Evolutionary conservation across 2,113 vertebrate species (phyloP).

Genomic region (Sturnira hondurensis): DNA sequence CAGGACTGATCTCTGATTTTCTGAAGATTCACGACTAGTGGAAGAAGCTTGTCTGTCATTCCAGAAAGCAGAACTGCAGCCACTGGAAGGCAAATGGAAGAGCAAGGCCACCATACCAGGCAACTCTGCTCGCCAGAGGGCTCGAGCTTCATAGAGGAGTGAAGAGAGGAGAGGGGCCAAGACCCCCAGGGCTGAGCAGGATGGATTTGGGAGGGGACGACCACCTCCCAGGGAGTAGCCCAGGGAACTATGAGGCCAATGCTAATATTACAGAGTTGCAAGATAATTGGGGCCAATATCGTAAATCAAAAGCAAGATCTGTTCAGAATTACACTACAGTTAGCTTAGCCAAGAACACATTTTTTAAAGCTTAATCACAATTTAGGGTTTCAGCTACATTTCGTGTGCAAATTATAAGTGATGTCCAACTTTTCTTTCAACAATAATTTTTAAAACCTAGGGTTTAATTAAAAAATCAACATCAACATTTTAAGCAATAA

Average conservation of each 20-base stretch:
- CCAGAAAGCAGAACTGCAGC: neutral
- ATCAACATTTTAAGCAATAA: slow-evolving; percentile 36
- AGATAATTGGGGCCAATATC: neutral
- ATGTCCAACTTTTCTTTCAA: neutral
- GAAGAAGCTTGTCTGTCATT: slow-evolving; percentile 1
- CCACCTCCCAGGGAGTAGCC: neutral
- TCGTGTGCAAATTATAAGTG: slow-evolving; percentile 1
- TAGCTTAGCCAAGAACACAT: slow-evolving; percentile 31
- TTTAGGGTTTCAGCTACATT: slow-evolving; percentile 34
- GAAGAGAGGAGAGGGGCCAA: neutral
- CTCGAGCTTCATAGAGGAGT: neutral
- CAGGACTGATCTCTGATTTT: slow-evolving; percentile 46
- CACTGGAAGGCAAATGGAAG: neutral
- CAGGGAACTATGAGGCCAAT: neutral
- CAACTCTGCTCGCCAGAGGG: neutral
- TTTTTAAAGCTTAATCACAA: slow-evolving; percentile 18
- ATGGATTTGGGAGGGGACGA: neutral
- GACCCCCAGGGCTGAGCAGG: neutral
- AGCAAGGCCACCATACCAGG: neutral
- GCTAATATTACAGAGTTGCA: slow-evolving; percentile 1
- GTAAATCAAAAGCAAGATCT: slow-evolving; percentile 30
- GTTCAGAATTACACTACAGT: slow-evolving; percentile 30
- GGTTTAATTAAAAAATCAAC: slow-evolving; percentile 39
- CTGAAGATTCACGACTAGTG: slow-evolving; percentile 19
- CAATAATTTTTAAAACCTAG: slow-evolving; percentile 33